A percentile compares a stretch with the other conserved stretches of the same genome.
Conservation (phyloP, 1,140 invertebrate species). For the Drosophila sproati region DNA sequence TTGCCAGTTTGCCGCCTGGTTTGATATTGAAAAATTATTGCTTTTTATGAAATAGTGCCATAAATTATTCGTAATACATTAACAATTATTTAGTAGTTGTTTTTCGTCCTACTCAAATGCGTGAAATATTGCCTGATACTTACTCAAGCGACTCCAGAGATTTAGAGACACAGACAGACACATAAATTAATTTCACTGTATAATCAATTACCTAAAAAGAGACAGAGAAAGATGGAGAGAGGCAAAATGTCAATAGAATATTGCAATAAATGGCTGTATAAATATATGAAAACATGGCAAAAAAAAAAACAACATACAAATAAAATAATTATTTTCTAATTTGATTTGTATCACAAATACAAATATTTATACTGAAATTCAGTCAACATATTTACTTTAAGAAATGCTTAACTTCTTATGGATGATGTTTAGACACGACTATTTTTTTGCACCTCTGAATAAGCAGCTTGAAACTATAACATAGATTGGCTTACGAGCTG, state of each 20-base stretch:
- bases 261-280: neutral
- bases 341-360: no score
- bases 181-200: conserved; percentile 72
- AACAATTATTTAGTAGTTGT: conserved; percentile 82
- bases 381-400: no score
- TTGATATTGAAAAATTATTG: conserved; percentile 83
- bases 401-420: no score
- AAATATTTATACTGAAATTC: no score
- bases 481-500: no score
- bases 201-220: conserved; percentile 77
- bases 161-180: conserved; percentile 36
- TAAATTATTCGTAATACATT: conserved; percentile 83
- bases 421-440: no score
- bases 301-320: neutral
- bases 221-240: conserved; percentile 29
- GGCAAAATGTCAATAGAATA: conserved; percentile 4
- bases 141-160: conserved; percentile 62
- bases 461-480: no score
- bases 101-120: conserved; percentile 72
- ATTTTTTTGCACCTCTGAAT: no score
- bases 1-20: conserved; percentile 66
- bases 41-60: conserved; percentile 82
- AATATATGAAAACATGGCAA: neutral
- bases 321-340: neutral
- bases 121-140: conserved; percentile 72